phyloP scores from a whole-genome alignment of 2,113 vertebrate species.

The Theristicus caerulescens region DNA sequence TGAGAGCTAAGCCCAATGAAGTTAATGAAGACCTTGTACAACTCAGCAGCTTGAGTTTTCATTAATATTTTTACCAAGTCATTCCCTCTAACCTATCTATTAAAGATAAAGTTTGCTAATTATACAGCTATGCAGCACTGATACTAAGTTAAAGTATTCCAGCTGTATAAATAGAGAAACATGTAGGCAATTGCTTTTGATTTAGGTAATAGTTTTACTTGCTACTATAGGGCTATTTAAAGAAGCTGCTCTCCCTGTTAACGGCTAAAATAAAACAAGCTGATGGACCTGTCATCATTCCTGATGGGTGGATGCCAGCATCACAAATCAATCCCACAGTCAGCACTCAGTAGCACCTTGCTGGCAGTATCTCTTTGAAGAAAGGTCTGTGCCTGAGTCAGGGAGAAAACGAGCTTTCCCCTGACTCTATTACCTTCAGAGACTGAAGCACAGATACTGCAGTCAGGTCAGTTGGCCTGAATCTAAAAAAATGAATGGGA shows the following conservation, averaged over 20 bases:
- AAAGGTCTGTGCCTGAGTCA: background rate
- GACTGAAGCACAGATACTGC: background rate
- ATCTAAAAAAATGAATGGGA: background rate
- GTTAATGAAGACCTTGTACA: background rate
- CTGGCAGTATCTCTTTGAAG: background rate
- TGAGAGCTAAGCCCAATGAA: background rate
- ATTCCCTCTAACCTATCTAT: background rate
- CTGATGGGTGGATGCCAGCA: background rate
- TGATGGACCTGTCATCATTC: background rate
- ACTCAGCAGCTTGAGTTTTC: background rate
- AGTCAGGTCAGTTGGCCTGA: background rate
- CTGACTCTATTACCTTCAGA: background rate
- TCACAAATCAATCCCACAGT: background rate
- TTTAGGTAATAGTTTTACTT: slow-evolving; percentile 40
- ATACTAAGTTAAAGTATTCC: background rate
- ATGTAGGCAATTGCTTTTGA: slow-evolving; percentile 23
- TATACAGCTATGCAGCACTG: background rate
- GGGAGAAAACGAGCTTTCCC: background rate
- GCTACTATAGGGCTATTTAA: slow-evolving; percentile 19
- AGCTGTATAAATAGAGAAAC: slow-evolving; percentile 52
- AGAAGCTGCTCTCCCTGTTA: background rate
- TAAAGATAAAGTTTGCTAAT: background rate
- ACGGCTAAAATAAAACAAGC: background rate
- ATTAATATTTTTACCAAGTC: background rate
- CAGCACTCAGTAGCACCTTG: background rate